These are phyloP conservation scores for Centropyge bicolor DNA, from an alignment of 2,797 vertebrate species.

Conservation along the genomic window DNA sequence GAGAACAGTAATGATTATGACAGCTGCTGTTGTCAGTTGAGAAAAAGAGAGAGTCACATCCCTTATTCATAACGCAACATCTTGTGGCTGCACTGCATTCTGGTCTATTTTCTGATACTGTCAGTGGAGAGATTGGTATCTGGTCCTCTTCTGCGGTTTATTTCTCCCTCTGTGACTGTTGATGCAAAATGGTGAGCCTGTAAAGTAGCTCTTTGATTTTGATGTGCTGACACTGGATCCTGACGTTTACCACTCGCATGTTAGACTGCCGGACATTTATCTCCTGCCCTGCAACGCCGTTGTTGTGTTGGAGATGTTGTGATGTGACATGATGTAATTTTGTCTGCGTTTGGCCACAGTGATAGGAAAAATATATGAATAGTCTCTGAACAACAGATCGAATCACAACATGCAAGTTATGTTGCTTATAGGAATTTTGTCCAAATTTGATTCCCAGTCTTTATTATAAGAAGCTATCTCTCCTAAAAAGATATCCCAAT, in stretches of 20 bases:
- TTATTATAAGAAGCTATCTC: background rate
- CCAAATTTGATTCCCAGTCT: background rate
- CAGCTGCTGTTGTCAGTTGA: conserved; percentile 57
- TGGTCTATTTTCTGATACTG: conserved; percentile 65
- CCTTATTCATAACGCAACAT: conserved; percentile 58
- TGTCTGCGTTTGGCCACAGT: background rate
- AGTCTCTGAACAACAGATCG: background rate
- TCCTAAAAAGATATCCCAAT: background rate
- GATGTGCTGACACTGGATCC: conserved; percentile 38
- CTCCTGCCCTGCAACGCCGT: background rate
- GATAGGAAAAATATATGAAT: background rate
- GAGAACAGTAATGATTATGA: conserved; percentile 55
- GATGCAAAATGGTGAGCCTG: conserved; percentile 43
- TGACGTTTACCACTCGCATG: conserved; percentile 26
- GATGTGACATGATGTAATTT: conserved; percentile 10
- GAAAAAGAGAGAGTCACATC: conserved; percentile 51
- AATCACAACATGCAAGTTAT: background rate
- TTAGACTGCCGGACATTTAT: conserved; percentile 23
- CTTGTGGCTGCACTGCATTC: conserved; percentile 55
- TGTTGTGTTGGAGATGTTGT: background rate
- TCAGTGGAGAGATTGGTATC: conserved; percentile 50
- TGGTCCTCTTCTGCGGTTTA: conserved; percentile 33
- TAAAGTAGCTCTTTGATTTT: conserved; percentile 44
- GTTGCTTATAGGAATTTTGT: background rate
- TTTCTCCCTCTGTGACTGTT: conserved; percentile 40